A percentile compares a stretch with the other conserved stretches of the same genome.
phyloP scores from a whole-genome alignment of 2,113 vertebrate genomes.

The Todiramphus chloris region DNA sequence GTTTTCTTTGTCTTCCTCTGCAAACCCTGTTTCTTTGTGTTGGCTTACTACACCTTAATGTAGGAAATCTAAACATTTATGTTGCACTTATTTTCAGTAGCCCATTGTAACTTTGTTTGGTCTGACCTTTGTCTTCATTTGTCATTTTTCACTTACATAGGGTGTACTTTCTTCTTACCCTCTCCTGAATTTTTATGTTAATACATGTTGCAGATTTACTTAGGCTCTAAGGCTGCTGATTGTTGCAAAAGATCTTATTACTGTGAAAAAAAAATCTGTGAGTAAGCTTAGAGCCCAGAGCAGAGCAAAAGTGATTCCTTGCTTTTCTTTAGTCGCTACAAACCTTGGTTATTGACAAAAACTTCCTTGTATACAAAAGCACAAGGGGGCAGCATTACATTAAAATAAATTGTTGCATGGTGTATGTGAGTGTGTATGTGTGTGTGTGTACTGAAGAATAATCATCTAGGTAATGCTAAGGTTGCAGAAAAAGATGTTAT shows the following conservation, averaged over 20 bases:
- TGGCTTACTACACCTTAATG: neutral
- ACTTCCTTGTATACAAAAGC: conserved; percentile 67
- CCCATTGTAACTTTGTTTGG: neutral
- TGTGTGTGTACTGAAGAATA: neutral
- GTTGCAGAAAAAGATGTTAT: neutral
- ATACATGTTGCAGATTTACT: neutral
- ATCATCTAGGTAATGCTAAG: neutral
- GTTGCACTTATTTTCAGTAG: neutral
- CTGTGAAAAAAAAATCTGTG: neutral
- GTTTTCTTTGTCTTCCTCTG: neutral
- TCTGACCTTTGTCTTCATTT: neutral
- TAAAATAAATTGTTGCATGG: conserved; percentile 66
- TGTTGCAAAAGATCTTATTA: neutral
- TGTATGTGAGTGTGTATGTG: neutral
- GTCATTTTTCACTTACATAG: neutral
- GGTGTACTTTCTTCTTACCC: neutral
- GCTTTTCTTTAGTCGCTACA: neutral
- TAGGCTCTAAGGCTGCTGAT: neutral
- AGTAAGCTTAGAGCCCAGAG: neutral
- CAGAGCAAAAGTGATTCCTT: neutral
- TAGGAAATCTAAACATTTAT: neutral
- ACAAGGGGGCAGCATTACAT: conserved; percentile 78
- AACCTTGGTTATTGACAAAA: conserved; percentile 58
- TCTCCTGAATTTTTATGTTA: neutral
- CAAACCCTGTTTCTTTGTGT: neutral